Conservation (phyloP, 2,888 invertebrate genomes). For the Opisthograptis luteolata region DNA sequence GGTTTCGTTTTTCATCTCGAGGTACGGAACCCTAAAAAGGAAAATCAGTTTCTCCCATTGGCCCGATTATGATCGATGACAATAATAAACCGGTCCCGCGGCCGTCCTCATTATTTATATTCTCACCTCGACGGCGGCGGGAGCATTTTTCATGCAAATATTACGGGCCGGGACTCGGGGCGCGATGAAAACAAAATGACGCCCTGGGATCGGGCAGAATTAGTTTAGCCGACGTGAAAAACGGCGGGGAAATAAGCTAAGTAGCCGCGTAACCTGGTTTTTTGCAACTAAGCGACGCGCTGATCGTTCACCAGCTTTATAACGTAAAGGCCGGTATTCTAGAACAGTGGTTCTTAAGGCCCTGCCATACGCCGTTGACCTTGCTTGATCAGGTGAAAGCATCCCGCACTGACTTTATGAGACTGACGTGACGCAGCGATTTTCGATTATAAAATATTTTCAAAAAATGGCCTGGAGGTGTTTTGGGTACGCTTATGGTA, state of each 20-base stretch:
- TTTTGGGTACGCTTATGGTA: no score
- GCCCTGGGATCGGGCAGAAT: conserved; percentile 31
- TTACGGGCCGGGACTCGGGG: conserved; percentile 44
- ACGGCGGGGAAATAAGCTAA: conserved; percentile 14
- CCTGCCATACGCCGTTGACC: no score
- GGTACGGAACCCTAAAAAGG: conserved; percentile 33
- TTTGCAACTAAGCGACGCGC: no score
- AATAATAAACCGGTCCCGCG: conserved; percentile 62
- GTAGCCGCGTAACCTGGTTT: conserved; percentile 4
- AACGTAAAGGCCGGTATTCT: no score
- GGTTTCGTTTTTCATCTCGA: no score
- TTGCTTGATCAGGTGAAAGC: no score
- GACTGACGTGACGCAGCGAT: no score
- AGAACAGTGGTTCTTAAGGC: no score
- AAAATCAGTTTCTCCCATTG: conserved; percentile 42
- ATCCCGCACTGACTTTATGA: no score
- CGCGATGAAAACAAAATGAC: conserved; percentile 40
- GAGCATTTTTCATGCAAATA: conserved; percentile 72
- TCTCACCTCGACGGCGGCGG: conserved; percentile 62
- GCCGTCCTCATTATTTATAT: conserved; percentile 68
- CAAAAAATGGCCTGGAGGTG: no score
- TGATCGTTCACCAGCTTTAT: no score
- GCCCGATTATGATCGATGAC: conserved; percentile 62
- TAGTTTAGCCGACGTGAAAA: conserved; percentile 27
- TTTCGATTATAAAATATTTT: no score